Base-by-base conservation (phyloP, 2,113 vertebrate genomes). In the Trichechus manatus region DNA sequence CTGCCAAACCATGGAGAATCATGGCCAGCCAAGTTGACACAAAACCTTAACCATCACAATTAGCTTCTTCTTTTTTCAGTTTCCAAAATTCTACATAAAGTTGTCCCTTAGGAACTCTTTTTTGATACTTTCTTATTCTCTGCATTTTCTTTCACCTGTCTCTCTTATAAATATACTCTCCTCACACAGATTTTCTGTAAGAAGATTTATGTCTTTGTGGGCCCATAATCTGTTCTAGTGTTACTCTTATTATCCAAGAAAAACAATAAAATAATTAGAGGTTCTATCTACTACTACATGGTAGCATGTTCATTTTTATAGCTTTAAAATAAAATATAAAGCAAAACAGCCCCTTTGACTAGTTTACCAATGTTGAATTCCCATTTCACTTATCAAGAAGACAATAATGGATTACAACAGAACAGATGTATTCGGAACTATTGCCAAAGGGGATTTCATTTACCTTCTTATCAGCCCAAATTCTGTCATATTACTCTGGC, bases 71-170 rank as follows among this genome's bases (percentile, higher is more conserved):
- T 31, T 1, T 44, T 74, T 91, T 77, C 47, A 61, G n/a, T 56
- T 92, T 78, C 59, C 66, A 27, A 78, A 90, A 68, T 74, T 83
- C 36, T 31, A 96, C 59, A 66, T 13, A 87, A 44, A 29, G 11
- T 17, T 78, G 22, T 59, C 74, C 74, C 66, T 20, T 5, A 42
- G 31, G 56, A 42, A 84, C 5, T 79, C n/a, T 44, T 17, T 72
- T 82, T 53, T 89, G 39, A 44, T 47, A 39, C 33, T 39, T 5
- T 64, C 8, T 75, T 39, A 74, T 82, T 78, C 59, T 86, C 50
- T 44, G 23, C 27, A 23, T 95, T 91, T 96, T 20, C 47, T 31
- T 92, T 89, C 82, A 22, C 63, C 75, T 85, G 88, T 87, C 31
- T 83, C 70, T 87, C 25, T 17, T 19, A 3, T 77, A 72, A 84